A percentile compares a stretch with the other conserved stretches of the same genome.
These are phyloP conservation scores for Manduca sexta DNA, from an alignment of 1,140 invertebrate species.

Conservation along the genomic window DNA sequence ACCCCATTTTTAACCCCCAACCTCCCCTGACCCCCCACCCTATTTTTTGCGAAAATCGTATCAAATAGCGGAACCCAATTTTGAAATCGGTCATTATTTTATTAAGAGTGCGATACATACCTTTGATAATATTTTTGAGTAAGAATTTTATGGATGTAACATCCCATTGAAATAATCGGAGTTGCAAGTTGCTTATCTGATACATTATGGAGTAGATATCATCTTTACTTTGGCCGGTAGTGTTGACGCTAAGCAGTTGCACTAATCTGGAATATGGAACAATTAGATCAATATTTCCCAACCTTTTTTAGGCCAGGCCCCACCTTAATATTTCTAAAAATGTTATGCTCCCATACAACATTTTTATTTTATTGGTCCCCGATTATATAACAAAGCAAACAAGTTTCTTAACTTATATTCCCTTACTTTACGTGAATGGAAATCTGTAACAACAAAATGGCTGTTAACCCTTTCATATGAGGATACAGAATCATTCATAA, in stretches of 20 bases:
- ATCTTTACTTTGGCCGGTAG: constrained; percentile 23
- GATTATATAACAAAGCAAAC: neutral
- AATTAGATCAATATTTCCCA: no score
- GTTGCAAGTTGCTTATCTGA: constrained; percentile 37
- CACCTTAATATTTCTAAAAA: no score
- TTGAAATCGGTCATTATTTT: neutral
- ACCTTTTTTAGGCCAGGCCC: no score
- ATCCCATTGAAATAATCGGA: constrained; percentile 46
- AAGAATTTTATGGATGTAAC: constrained; percentile 23
- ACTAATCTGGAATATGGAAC: constrained; percentile 26
- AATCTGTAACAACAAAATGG: no score
- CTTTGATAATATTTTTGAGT: constrained; percentile 25
- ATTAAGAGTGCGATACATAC: constrained; percentile 12
- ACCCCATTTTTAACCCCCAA: no score
- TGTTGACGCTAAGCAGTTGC: constrained; percentile 28
- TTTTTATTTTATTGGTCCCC: neutral
- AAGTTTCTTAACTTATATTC: no score
- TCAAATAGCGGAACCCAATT: neutral
- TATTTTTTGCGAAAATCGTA: no score
- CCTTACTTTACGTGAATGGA: no score
- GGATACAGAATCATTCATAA: no score
- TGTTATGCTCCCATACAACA: neutral
- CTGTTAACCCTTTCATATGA: no score
- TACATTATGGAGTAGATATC: constrained; percentile 40
- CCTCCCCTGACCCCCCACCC: no score